Conservation (phyloP, 2,113 vertebrate genomes). For the Corythornis vintsioides region DNA sequence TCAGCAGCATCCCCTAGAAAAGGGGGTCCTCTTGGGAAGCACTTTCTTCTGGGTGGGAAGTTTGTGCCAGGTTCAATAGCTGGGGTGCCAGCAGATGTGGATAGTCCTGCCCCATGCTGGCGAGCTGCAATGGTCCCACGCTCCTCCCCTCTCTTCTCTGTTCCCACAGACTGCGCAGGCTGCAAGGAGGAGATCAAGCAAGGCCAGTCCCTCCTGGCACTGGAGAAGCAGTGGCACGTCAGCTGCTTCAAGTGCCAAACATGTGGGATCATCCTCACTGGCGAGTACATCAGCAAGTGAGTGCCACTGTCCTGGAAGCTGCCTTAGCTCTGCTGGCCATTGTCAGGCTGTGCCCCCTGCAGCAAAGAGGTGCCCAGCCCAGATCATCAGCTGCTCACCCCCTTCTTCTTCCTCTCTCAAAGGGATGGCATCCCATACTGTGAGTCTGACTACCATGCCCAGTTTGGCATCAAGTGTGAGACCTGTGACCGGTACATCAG, state of each 20-base stretch:
- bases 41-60: background rate
- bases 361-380: background rate
- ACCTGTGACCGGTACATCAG: slow-evolving; percentile 97
- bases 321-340: accelerated
- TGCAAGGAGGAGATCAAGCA: slow-evolving; percentile 97
- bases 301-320: background rate
- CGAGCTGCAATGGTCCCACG: accelerated
- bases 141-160: background rate
- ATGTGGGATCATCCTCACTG: slow-evolving; percentile 92
- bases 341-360: background rate
- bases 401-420: slow-evolving; percentile 33
- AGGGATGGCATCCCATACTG: slow-evolving; percentile 96
- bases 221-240: slow-evolving; percentile 99
- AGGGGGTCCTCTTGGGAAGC: background rate
- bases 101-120: background rate
- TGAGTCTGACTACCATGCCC: slow-evolving; percentile 94
- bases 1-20: background rate
- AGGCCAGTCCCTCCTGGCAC: slow-evolving; percentile 93
- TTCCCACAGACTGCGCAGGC: slow-evolving; percentile 88
- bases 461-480: slow-evolving; percentile 97
- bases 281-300: slow-evolving; percentile 99
- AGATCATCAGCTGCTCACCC: accelerated
- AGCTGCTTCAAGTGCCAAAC: slow-evolving; percentile 98
- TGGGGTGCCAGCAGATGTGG: background rate
- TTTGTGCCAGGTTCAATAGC: accelerated